Evolutionary conservation across 1,140 invertebrate genomes (phyloP), one percentile per base, ranked within the genome.

Genomic region (Drepana arcuata): DNA sequence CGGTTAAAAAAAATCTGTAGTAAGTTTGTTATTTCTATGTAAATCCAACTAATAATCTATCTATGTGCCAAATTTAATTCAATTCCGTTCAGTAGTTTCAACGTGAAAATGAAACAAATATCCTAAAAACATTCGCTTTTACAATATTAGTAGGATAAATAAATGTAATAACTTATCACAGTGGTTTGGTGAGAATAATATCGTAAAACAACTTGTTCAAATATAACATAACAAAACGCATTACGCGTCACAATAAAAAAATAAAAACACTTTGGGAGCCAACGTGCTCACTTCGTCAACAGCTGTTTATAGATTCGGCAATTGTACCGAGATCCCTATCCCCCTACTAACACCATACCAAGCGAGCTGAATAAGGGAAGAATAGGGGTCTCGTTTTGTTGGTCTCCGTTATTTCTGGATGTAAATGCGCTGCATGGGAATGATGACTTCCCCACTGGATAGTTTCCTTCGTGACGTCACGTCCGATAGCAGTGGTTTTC

Each of bases 391-490:
- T 16, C 14, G 9, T 34, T 16, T 24, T 4, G 37, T 14, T 46
- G 48, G 51, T 49, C 11, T 46, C 36, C 26, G 37, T 48, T 74
- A 74, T 74, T 71, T 74, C 56, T 65, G 65, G 54, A 60, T 49
- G 48, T 50, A 41, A 33, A 26, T 25, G 31, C 26, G 33, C 40
- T 46, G 46, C 62, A 71, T 73, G 72, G 72, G 66, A 77, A 71
- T 64, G 59, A 62, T 56, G 58, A 67, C 64, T 72, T 72, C 68
- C 66, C 46, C 52, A 48, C 56, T 45, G 54, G 54, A 65, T 54
- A 51, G 65, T 63, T 75, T 75, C 68, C 69, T 71, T 41, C 34
- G 38, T 71, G 69, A 71, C 65, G 67, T 73, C 72, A 77, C 49
- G 61, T 72, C 69, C 67, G 50, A 61, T 31, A 41, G 35, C 4